These are phyloP conservation scores for Danio kyathit DNA, from an alignment of 2,797 vertebrate species.

Conservation along the genomic window DNA sequence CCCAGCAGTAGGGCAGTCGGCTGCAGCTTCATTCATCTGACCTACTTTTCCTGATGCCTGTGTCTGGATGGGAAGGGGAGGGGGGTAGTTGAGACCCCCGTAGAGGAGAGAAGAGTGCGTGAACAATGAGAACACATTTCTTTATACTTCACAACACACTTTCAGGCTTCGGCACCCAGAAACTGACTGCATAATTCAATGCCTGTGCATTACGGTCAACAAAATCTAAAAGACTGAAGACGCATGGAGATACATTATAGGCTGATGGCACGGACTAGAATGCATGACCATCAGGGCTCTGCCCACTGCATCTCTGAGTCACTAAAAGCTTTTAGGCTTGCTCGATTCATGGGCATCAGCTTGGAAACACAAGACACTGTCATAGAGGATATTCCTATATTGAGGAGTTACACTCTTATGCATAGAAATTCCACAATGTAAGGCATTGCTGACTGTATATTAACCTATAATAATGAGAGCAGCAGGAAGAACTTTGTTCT, in stretches of 20 bases:
- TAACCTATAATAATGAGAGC: too few relatives aligned
- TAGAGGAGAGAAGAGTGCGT: constrained; percentile 65
- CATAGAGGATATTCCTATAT: neutral
- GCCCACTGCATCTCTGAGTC: constrained; percentile 3
- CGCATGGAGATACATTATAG: constrained; percentile 1
- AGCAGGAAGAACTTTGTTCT: constrained; percentile 42
- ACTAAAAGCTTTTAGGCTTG: constrained; percentile 53
- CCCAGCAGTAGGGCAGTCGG: constrained; percentile 63
- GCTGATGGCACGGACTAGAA: constrained; percentile 34
- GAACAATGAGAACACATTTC: constrained; percentile 60
- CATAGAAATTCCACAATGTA: neutral
- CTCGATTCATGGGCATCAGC: constrained; percentile 40
- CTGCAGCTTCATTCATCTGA: constrained; percentile 75
- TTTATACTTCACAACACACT: constrained; percentile 37
- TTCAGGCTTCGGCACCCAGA: constrained; percentile 12
- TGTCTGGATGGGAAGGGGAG: constrained; percentile 59
- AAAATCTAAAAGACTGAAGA: neutral
- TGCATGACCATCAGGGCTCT: constrained; percentile 10
- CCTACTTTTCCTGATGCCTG: constrained; percentile 75
- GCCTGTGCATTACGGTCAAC: neutral
- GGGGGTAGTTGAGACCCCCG: constrained; percentile 67
- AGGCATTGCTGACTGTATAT: neutral
- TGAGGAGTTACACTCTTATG: neutral
- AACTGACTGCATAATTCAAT: constrained; percentile 16
- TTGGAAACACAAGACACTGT: constrained; percentile 2